These are phyloP conservation scores for Zaprionus davidi DNA, from an alignment of 1,140 invertebrate genomes.

Conservation along the genomic window DNA sequence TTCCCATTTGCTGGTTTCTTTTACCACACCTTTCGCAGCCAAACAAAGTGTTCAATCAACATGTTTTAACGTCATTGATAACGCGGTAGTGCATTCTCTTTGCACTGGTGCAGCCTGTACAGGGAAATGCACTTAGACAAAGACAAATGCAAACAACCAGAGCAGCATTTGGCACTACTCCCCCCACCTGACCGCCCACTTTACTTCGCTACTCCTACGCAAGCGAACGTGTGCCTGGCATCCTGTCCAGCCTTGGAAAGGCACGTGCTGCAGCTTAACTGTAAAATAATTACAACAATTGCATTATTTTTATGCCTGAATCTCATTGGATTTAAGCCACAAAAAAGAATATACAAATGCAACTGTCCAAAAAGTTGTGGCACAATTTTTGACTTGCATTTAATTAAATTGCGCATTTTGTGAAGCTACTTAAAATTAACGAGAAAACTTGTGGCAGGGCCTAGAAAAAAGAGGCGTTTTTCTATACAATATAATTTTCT, in stretches of 20 bases:
- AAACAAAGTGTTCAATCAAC: background rate
- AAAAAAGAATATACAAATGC: background rate
- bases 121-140: slow-evolving; percentile 58
- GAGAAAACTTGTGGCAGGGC: slow-evolving; percentile 61
- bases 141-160: slow-evolving; percentile 54
- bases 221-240: slow-evolving; percentile 45
- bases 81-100: background rate
- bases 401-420: slow-evolving; percentile 72
- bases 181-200: background rate
- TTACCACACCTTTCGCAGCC: background rate
- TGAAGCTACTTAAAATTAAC: slow-evolving; percentile 73
- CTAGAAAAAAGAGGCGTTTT: slow-evolving; percentile 30
- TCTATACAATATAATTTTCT: slow-evolving; percentile 17
- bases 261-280: slow-evolving; percentile 63
- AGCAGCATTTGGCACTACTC: slow-evolving; percentile 3
- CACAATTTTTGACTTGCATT: slow-evolving; percentile 59
- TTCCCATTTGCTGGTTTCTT: background rate
- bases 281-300: slow-evolving; percentile 74
- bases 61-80: slow-evolving; percentile 14
- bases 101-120: slow-evolving; percentile 23
- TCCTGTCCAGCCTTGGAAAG: slow-evolving; percentile 17
- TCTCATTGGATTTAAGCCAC: slow-evolving; percentile 19
- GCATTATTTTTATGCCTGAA: slow-evolving; percentile 63
- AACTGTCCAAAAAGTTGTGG: slow-evolving; percentile 22
- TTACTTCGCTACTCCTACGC: background rate